phyloP scores from a whole-genome alignment of 2,113 vertebrate species.

The Mustela lutreola region DNA sequence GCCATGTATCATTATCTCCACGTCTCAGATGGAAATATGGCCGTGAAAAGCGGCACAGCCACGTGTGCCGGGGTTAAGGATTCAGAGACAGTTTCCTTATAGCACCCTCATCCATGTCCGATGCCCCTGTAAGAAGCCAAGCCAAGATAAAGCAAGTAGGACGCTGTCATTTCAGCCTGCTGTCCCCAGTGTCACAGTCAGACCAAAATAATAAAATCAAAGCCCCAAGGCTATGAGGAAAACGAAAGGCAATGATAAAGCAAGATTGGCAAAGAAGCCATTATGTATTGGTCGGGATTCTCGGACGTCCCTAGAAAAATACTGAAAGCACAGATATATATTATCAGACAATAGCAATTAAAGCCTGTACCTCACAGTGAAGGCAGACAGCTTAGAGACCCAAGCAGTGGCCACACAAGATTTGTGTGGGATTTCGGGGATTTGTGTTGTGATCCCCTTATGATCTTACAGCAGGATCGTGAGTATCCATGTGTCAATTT shows the following conservation, averaged over 20 bases:
- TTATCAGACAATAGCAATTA: slow-evolving; percentile 18
- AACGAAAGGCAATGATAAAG: slow-evolving; percentile 64
- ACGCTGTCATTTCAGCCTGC: slow-evolving; percentile 59
- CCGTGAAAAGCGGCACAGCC: neutral
- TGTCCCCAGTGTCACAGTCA: neutral
- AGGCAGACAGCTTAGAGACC: neutral
- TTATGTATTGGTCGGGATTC: slow-evolving; percentile 10
- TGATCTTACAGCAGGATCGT: neutral
- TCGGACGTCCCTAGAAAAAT: slow-evolving; percentile 65
- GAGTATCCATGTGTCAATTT: neutral
- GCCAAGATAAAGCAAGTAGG: slow-evolving; percentile 37
- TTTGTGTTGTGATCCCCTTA: neutral
- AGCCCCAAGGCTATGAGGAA: slow-evolving; percentile 56
- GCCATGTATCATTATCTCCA: slow-evolving; percentile 15
- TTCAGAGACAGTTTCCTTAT: slow-evolving; percentile 15
- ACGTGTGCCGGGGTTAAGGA: neutral
- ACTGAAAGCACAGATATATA: slow-evolving; percentile 25
- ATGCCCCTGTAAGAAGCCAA: slow-evolving; percentile 14
- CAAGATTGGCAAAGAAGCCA: slow-evolving; percentile 5
- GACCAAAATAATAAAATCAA: slow-evolving; percentile 76
- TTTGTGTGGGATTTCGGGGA: neutral
- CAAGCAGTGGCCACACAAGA: neutral
- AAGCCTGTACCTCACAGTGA: slow-evolving; percentile 17
- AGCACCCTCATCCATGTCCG: neutral
- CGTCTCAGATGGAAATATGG: slow-evolving; percentile 20